Percentiles rank a stretch among this genome's conserved stretches.
phyloP scores from a whole-genome alignment of 2,888 invertebrate species.

The Monopis laevigella region DNA sequence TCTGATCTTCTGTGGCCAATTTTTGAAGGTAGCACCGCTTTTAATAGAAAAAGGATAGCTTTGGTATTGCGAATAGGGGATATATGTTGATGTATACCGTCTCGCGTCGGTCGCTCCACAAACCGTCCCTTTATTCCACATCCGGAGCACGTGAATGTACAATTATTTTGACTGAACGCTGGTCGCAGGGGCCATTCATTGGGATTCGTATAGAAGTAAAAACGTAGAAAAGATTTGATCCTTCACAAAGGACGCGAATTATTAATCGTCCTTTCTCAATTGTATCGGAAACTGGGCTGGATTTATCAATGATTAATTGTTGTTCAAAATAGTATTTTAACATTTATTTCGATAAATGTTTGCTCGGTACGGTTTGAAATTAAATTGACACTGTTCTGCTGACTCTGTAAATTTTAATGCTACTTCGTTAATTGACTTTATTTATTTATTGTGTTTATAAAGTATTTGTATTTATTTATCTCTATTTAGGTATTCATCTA shows the following conservation, averaged over 20 bases:
- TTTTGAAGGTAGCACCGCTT: too few relatives aligned
- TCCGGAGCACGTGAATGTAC: slow-evolving; percentile 55
- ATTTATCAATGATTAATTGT: slow-evolving; percentile 10
- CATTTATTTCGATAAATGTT: too few relatives aligned
- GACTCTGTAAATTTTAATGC: too few relatives aligned
- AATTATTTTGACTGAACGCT: slow-evolving; percentile 27
- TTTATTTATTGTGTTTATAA: too few relatives aligned
- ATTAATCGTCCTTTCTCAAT: slow-evolving; percentile 11
- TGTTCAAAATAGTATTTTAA: slow-evolving; percentile 1
- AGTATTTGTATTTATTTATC: too few relatives aligned
- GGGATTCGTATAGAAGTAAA: slow-evolving; percentile 6
- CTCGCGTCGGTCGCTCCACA: slow-evolving; percentile 40
- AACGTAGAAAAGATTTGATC: slow-evolving; percentile 10
- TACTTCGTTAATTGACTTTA: too few relatives aligned
- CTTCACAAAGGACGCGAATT: slow-evolving; percentile 8
- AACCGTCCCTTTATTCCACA: slow-evolving; percentile 44
- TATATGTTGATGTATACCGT: slow-evolving; percentile 46
- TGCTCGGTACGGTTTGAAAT: too few relatives aligned
- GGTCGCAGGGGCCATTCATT: slow-evolving; percentile 3
- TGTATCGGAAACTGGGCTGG: slow-evolving; percentile 6
- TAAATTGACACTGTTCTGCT: too few relatives aligned
- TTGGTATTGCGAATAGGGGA: too few relatives aligned
- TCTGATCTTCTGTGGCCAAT: too few relatives aligned
- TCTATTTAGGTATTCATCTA: too few relatives aligned
- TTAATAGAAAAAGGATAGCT: too few relatives aligned